A percentile compares a stretch with the other conserved stretches of the same genome.
phyloP scores from a whole-genome alignment of 2,113 vertebrate genomes.

The Solenodon paradoxus region DNA sequence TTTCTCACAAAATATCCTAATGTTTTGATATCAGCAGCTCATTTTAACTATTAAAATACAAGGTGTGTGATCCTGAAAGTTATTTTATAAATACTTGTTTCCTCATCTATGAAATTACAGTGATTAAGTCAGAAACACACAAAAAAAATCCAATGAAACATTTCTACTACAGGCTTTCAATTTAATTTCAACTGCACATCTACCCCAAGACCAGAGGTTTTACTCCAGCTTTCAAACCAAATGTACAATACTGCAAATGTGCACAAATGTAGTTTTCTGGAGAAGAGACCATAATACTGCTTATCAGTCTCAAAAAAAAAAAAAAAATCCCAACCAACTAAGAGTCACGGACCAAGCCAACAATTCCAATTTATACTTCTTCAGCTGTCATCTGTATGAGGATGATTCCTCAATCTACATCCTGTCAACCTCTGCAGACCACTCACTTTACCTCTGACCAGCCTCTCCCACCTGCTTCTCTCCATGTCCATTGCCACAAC shows the following conservation, averaged over 20 bases:
- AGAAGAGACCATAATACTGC: neutral
- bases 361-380: neutral
- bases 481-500: neutral
- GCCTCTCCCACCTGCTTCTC: neutral
- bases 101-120: neutral
- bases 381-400: neutral
- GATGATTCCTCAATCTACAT: neutral
- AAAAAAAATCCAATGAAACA: neutral
- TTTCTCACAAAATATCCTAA: neutral
- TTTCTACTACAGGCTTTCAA: neutral
- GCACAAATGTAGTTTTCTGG: neutral
- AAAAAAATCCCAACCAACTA: neutral
- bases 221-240: neutral
- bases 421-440: fast-evolving
- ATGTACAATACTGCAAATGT: neutral
- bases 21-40: neutral
- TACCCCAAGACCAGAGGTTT: neutral
- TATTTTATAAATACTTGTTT: neutral
- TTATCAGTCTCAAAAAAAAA: neutral
- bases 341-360: neutral
- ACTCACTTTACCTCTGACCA: neutral
- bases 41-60: conserved; percentile 5
- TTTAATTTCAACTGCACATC: neutral
- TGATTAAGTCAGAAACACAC: neutral
- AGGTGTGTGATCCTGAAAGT: neutral